Evolutionary conservation across 2,113 vertebrate species (phyloP), one percentile per base, ranked within the genome.

Genomic region (Macquaria ambigua): DNA sequence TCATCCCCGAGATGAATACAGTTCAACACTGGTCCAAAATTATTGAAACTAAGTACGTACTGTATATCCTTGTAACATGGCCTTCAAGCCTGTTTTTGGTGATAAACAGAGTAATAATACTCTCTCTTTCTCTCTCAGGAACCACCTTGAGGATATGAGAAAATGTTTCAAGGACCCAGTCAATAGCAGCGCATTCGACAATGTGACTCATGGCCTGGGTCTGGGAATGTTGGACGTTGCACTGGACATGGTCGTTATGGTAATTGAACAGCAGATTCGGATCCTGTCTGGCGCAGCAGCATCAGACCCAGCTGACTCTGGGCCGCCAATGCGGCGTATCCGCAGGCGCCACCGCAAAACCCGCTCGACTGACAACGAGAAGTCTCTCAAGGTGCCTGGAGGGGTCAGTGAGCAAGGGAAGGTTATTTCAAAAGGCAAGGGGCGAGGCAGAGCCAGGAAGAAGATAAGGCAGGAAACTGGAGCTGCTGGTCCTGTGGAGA

Each of bases 1-100:
- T 96, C 66, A 93, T 96, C 83, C 96, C 96, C 0, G 93, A 95
- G 63, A 95, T 87, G 0, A 96, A 96, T 66, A 95, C 95, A 18
- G 95, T 96, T n/a, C 96, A 96, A 62, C 96, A 96, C 90, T 96
- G 96, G 96, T 96, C 96, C 82, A 96, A 96, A 89, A 95, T 96
- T 16, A 96, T 96, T 64, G 96, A 96, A 88, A 95, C 96, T 2
- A 96, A 95, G 96, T 96, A 93, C 1, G 83, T 31, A 14, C 31
- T 28, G 6, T 12, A 4, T 72, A 34, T 58, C 3, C 5, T 41
- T 6, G 7, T 43, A 43, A 56, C 1, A 8, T 15, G 23, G 8
- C 4, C 2, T 74, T 37, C 14, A n/a, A 46, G 15, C 23, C 5
- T 9, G 31, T 46, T 20, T 75, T 39, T 10, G 6, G 5, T 37